phyloP scores from a whole-genome alignment of 2,113 vertebrate genomes.

The Mus spicilegus region DNA sequence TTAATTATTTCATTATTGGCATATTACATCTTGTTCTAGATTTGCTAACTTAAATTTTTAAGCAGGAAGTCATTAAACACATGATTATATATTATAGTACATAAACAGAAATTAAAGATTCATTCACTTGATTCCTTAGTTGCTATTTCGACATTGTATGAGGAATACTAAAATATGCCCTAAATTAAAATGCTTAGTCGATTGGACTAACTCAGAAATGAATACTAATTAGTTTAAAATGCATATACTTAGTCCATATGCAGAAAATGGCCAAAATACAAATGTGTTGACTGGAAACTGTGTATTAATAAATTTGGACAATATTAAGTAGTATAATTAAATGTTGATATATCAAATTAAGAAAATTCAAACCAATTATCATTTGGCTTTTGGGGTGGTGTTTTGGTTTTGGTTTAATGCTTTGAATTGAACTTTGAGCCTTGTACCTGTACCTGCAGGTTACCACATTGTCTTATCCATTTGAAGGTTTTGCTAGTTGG shows the following conservation, averaged over 20 bases:
- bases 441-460: neutral
- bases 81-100: conserved; percentile 19
- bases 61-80: conserved; percentile 43
- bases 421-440: neutral
- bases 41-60: conserved; percentile 44
- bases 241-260: neutral
- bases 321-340: conserved; percentile 52
- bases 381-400: neutral
- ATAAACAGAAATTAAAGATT: conserved; percentile 35
- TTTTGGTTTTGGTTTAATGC: neutral
- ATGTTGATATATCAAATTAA: conserved; percentile 52
- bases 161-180: neutral
- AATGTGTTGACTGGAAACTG: conserved; percentile 30
- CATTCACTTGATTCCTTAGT: conserved; percentile 33
- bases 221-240: conserved; percentile 52
- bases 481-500: conserved; percentile 16
- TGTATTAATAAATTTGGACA: conserved; percentile 20
- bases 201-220: conserved; percentile 39
- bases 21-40: conserved; percentile 43
- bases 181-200: conserved; percentile 60
- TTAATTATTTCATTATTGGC: conserved; percentile 73
- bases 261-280: conserved; percentile 46
- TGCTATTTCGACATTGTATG: conserved; percentile 19
- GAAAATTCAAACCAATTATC: conserved; percentile 26
- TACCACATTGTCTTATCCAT: conserved; percentile 44